Conservation (phyloP, 2,888 invertebrate genomes). For the Margaritifera margaritifera region DNA sequence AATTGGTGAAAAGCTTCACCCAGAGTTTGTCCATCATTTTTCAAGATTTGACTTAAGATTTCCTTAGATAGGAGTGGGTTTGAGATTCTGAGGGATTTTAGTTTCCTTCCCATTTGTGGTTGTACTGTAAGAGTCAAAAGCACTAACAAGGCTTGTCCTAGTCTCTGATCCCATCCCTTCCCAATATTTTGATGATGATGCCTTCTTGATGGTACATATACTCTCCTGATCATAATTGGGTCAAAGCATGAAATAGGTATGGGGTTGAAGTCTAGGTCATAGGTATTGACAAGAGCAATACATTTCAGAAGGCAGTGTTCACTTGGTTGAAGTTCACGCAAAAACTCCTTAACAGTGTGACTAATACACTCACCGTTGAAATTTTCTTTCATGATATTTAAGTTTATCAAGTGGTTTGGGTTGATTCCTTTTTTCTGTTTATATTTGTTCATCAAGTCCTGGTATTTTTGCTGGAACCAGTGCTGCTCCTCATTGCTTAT, state of each 20-base stretch:
- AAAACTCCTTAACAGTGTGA: constrained; percentile 23
- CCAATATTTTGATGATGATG: constrained; percentile 1
- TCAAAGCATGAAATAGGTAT: constrained; percentile 16
- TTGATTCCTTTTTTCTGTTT: constrained; percentile 16
- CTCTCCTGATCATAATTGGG: constrained; percentile 7
- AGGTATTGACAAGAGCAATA: constrained; percentile 16
- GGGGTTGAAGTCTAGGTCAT: constrained; percentile 12
- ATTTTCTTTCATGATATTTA: constrained; percentile 44
- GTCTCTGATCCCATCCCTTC: constrained; percentile 10
- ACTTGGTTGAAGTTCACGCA: constrained; percentile 3
- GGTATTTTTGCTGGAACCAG: constrained; percentile 31
- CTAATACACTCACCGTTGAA: constrained; percentile 28
- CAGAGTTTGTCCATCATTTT: constrained; percentile 1
- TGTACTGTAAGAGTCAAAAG: constrained; percentile 7
- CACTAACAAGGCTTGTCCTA: constrained; percentile 4
- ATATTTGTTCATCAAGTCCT: constrained; percentile 14
- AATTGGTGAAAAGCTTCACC: neutral
- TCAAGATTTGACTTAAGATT: constrained; percentile 8
- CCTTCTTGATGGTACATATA: neutral
- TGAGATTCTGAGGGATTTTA: constrained; percentile 8
- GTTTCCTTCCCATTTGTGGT: constrained; percentile 4
- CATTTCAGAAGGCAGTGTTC: constrained; percentile 13
- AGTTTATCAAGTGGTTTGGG: constrained; percentile 31
- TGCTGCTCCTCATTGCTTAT: constrained; percentile 16
- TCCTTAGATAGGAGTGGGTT: constrained; percentile 13